Percentiles rank a stretch among this genome's conserved stretches.
These are phyloP conservation scores for Sylvilagus bachmani DNA, from an alignment of 2,113 vertebrate genomes.

Conservation along the genomic window DNA sequence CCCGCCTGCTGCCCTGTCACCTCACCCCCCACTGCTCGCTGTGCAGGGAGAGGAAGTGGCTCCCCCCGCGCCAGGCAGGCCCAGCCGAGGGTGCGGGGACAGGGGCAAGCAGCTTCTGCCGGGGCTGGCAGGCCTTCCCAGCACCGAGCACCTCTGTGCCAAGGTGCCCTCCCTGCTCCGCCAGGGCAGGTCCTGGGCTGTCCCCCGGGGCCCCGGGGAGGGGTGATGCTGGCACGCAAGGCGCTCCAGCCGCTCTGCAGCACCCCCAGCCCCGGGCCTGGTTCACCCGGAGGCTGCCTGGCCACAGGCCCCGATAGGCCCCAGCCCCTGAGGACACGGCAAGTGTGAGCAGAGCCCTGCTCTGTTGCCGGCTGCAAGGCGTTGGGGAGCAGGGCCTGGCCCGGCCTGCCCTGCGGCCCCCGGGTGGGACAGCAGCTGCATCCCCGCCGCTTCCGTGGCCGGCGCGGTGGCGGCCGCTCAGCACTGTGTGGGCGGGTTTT, in stretches of 20 bases:
- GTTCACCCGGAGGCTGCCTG: background rate
- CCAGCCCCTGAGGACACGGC: background rate
- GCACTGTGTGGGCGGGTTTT: background rate
- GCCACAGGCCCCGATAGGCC: background rate
- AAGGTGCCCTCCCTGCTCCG: background rate
- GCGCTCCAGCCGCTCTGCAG: accelerated
- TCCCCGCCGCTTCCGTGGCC: background rate
- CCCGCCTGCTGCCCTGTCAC: background rate
- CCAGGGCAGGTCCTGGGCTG: background rate
- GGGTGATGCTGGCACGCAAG: accelerated
- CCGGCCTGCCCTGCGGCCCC: background rate
- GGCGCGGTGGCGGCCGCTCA: background rate
- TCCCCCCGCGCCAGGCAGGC: background rate
- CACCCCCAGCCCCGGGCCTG: no score
- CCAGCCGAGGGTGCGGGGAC: background rate
- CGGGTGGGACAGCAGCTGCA: background rate
- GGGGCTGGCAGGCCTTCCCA: background rate
- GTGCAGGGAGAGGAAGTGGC: background rate
- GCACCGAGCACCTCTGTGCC: background rate
- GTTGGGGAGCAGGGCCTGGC: background rate
- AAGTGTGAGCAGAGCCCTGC: background rate
- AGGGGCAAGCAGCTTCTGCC: background rate
- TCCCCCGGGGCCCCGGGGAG: accelerated
- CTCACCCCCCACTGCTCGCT: background rate
- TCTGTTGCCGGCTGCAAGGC: background rate